Base-by-base conservation (phyloP, 2,797 vertebrate species). In the Syndactyla subalaris region DNA sequence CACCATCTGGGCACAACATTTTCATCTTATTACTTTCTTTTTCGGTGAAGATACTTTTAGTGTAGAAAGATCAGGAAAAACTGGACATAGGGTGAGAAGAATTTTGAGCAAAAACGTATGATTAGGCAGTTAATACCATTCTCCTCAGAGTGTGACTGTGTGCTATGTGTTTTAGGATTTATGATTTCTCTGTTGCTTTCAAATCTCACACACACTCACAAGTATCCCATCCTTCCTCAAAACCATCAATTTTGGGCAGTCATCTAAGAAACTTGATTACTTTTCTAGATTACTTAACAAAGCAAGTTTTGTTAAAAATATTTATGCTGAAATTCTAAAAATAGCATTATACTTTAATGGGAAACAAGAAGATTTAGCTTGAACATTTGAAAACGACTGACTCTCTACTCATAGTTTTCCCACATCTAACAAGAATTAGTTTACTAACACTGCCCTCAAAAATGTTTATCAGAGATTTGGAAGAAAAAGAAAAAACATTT, bases 1-100 rank as follows among this genome's bases (percentile, higher is more conserved):
- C 58, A 95, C 71, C 88, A 95, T 93, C 91, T 95, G 92, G 85
- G 67, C 85, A 85, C 88, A 91, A 81, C 36, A 91, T 93, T 88
- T 93, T 88, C 61, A 59, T 86, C 79, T 87, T 89, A 70, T 29
- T 94, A 26, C 51, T 59, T 91, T 78, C 48, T 85, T 89, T 87
- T 85, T 45, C 54, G 34, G 23, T 55, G 38, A 79, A 92, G 57
- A 71, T 92, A 87, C 81, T 93, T 71, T 41, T 76, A 84, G 27
- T 77, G 88, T 83, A 79, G 49, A 68, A 82, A 87, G 32, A 68
- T 59, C 41, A 74, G 34, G 41, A 45, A 76, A 72, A 88, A 59
- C 1, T 18, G 34, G 48, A 66, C 10, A 41, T 4, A 26, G 29
- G 16, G 66, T 38, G 18, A 89, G 46, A 86, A 77, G 55, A 84